Evolutionary conservation across 2,888 invertebrate species (phyloP).

Genomic region (Trachelus troglodyta): DNA sequence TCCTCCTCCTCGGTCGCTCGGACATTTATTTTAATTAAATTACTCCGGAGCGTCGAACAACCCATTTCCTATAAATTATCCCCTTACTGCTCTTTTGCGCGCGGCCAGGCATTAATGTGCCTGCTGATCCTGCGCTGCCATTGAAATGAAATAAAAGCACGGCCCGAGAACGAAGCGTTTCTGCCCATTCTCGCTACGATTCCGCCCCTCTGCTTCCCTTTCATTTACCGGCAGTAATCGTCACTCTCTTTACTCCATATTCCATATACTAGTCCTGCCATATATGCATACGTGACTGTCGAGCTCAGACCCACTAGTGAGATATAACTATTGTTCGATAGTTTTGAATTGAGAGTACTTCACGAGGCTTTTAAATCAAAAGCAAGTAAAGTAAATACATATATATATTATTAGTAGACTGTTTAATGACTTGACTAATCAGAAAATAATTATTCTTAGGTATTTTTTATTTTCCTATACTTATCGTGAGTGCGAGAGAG

Average conservation of each 20-base stretch:
- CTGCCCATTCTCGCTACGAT: constrained; percentile 43
- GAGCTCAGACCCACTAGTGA: neutral
- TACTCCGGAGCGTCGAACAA: constrained; percentile 66
- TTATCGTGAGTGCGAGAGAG: neutral
- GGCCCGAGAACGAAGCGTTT: constrained; percentile 49
- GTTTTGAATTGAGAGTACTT: neutral
- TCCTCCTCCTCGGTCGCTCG: constrained; percentile 35
- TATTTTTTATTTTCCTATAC: neutral
- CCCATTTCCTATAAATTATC: constrained; percentile 68
- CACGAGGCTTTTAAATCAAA: neutral
- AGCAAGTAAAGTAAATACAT: neutral
- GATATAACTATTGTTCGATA: neutral
- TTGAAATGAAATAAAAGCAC: constrained; percentile 65
- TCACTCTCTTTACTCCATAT: neutral
- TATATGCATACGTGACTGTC: neutral
- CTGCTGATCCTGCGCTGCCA: constrained; percentile 63
- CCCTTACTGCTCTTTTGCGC: constrained; percentile 45
- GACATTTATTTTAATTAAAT: constrained; percentile 68
- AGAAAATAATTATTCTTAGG: neutral
- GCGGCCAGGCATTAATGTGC: constrained; percentile 62
- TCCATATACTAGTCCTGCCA: neutral
- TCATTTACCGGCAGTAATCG: constrained; percentile 61
- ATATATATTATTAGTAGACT: neutral
- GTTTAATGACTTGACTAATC: neutral
- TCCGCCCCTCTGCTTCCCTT: constrained; percentile 52